Conservation (phyloP, 2,113 vertebrate species). For the Poicephalus meyeri region DNA sequence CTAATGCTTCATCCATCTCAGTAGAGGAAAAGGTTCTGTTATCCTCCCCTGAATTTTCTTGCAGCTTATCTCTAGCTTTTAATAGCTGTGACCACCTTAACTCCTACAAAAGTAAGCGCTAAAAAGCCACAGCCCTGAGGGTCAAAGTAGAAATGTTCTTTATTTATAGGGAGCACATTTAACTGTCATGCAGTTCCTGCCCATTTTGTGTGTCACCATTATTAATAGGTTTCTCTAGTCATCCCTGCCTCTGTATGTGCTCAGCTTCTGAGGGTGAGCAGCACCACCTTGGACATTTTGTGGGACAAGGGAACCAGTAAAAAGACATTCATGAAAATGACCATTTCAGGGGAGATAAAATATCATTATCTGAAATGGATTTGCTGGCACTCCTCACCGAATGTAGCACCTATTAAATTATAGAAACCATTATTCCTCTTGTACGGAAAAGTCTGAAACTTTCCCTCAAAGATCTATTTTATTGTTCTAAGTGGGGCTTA, state of each 20-base stretch:
- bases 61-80: not conserved
- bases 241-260: not conserved
- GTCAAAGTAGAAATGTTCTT: slow-evolving; percentile 44
- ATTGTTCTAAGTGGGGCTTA: slow-evolving; percentile 63
- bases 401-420: slow-evolving; percentile 70
- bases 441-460: slow-evolving; percentile 43
- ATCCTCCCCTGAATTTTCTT: not conserved
- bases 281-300: slow-evolving; percentile 7
- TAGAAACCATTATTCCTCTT: slow-evolving; percentile 60
- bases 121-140: slow-evolving; percentile 31
- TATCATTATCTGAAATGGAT: slow-evolving; percentile 70
- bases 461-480: slow-evolving; percentile 62
- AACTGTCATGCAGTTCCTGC: slow-evolving; percentile 47
- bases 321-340: slow-evolving; percentile 62
- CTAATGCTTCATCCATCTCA: not conserved
- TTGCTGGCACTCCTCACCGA: slow-evolving; percentile 69
- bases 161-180: slow-evolving; percentile 58
- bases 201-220: slow-evolving; percentile 19
- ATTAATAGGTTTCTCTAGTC: slow-evolving; percentile 27
- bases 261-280: not conserved
- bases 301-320: slow-evolving; percentile 52
- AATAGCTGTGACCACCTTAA: slow-evolving; percentile 33
- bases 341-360: slow-evolving; percentile 66
- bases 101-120: slow-evolving; percentile 24
- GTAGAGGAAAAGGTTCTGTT: not conserved